Base-by-base conservation (phyloP, 2,888 invertebrate species). In the Volucella zonaria region DNA sequence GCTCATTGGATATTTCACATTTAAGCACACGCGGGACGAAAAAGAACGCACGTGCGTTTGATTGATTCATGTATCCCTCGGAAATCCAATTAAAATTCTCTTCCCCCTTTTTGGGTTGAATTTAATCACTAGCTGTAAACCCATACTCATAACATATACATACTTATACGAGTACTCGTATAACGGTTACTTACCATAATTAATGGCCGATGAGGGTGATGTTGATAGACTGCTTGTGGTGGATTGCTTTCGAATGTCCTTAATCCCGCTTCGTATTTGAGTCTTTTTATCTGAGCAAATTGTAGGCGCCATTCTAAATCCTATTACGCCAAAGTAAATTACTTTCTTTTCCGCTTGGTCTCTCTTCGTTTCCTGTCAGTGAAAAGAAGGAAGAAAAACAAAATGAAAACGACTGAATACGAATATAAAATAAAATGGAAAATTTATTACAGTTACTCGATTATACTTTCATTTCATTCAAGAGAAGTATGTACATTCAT, bases 261-360 rank as follows among this genome's bases (percentile, higher is more conserved):
- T 86, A 38, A 86, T 80, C 12, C 87, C 87, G 2, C 87, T 82
- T 45, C 89, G 89, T 61, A 89, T 88, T 82, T 90, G 88, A 56
- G 87, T 87, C 77, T 90, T 90, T 78, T 91, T 91, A 66, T 90
- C 90, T 23, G 90, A 89, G 79, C 91, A 91, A 87, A 91, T 90
- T 86, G 91, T 91, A 74, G 91, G 91, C 83, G 91, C 89, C 91
- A 91, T 91, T 14, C 31, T 64, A 47, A 62, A 74, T 68, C 54
- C 45, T 51, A 18, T 67, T 75, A 43, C 70, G 58, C 64, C 61
- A 73, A 66, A 71, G 56, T 64, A 56, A 64, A 51, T 78, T 71
- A 70, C 62, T 78, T 18, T 51, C 11, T 9, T 47, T 3, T 51
- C 14, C 14, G 0, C 9, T 23, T 52, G 8, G 12, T 10, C 11